These are phyloP conservation scores for Entomobrya multifasciata DNA, from an alignment of 2,888 invertebrate genomes.

Conservation along the genomic window DNA sequence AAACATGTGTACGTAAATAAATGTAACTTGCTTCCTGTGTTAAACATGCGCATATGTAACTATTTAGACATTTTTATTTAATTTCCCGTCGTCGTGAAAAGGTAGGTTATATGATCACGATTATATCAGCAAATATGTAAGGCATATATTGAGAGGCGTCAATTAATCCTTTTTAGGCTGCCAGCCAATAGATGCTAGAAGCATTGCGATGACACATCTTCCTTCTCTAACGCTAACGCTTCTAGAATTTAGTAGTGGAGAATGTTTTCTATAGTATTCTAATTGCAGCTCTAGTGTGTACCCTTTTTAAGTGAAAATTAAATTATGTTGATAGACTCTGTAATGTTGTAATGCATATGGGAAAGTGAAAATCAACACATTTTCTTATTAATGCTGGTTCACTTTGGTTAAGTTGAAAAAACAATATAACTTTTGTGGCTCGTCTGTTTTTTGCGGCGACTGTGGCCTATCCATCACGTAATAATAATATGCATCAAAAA, in stretches of 20 bases:
- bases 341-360: no score
- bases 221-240: constrained; percentile 51
- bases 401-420: constrained; percentile 23
- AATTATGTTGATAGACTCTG: constrained; percentile 12
- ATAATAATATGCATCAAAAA: no score
- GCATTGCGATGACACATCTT: constrained; percentile 14
- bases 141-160: neutral
- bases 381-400: neutral
- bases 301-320: neutral
- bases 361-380: constrained; percentile 68
- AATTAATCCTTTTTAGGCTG: constrained; percentile 3
- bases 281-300: neutral
- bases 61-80: neutral
- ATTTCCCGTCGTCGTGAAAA: neutral
- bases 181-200: neutral
- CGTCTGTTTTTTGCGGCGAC: neutral
- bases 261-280: constrained; percentile 15
- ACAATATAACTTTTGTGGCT: constrained; percentile 42
- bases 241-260: constrained; percentile 45
- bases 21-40: constrained; percentile 6
- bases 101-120: neutral
- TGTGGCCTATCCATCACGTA: constrained; percentile 3
- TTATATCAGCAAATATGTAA: no score
- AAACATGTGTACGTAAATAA: no score
- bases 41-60: neutral